Evolutionary conservation across 2,888 invertebrate species (phyloP), one percentile per base, ranked within the genome.

Genomic region (Mythimna lalbum): DNA sequence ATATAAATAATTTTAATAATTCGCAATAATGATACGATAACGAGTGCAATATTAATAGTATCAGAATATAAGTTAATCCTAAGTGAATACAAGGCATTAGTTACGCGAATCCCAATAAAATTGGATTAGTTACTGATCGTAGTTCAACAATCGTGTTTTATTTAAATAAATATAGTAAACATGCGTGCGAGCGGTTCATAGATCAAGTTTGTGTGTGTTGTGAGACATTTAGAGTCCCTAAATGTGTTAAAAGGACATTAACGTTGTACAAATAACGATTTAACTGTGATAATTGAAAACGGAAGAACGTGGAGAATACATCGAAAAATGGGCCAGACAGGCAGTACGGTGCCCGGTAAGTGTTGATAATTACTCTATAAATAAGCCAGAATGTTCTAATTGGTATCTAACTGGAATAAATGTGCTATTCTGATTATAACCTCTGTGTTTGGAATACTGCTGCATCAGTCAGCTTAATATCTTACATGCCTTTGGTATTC

Each of bases 341-440:
- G 94, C 76, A 94, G 94, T 64, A 92, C 95, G 1, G 94, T 94
- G 81, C 94, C 94, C 64, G 94, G 95, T 95, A 91, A 94, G 94
- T 93, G 73, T 52, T 69, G 79, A 68, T 89, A 89, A 91, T 88
- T 84, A 71, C 72, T 80, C 66, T 86, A 69, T 83, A 87, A 89
- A 88, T 82, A 85, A 52, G 50, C 64, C 59, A 68, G 62, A 71
- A 69, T 64, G 69, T 85, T 88, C 89, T 90, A 89, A 90, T 82
- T 82, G 82, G 87, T 85, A 78, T 91, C 90, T 91, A 90, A 92
- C 87, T 86, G 69, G 87, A 84, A 86, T 71, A 65, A 71, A 86
- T 62, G 36, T 43, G 67, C 56, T 82, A 84, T 86, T 81, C 83
- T 83, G 39, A 61, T 85, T 82, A 77, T 86, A 87, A 87, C 87